phyloP scores from a whole-genome alignment of 2,797 vertebrate species.

The Calcarius lapponicus region DNA sequence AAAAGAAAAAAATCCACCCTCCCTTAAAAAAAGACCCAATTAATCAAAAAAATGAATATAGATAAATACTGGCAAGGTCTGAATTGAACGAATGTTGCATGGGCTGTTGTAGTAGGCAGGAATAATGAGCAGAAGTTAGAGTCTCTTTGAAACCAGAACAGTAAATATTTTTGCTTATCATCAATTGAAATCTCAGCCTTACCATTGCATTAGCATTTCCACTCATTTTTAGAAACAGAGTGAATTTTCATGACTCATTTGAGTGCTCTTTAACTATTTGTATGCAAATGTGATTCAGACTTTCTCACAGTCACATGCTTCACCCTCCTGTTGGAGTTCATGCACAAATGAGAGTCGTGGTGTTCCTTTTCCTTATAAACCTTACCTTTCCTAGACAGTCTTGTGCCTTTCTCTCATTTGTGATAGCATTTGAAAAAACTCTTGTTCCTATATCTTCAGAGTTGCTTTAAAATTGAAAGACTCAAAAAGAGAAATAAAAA shows the following conservation, averaged over 20 bases:
- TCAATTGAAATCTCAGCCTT: conserved; percentile 34
- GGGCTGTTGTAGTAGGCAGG: background rate
- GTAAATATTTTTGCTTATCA: conserved; percentile 56
- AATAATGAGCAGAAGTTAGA: background rate
- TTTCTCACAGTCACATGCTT: conserved; percentile 23
- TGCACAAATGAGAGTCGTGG: background rate
- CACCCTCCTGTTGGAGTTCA: background rate
- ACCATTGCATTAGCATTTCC: conserved; percentile 34
- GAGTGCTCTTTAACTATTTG: conserved; percentile 52
- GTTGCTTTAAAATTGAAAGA: background rate
- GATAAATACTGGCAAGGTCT: background rate
- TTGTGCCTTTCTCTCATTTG: background rate
- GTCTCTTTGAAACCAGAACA: conserved; percentile 26
- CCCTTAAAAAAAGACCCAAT: background rate
- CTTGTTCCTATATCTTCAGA: background rate
- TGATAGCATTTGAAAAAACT: background rate
- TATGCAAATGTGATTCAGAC: conserved; percentile 45
- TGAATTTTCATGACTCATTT: conserved; percentile 63
- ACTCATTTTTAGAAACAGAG: conserved; percentile 47
- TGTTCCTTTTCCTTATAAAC: background rate
- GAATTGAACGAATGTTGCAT: background rate
- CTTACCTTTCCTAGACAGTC: background rate
- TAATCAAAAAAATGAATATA: background rate
- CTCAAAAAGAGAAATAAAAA: background rate
- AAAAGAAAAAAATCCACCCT: background rate